Evolutionary conservation across 2,797 vertebrate species (phyloP).

Genomic region (Nasua narica): DNA sequence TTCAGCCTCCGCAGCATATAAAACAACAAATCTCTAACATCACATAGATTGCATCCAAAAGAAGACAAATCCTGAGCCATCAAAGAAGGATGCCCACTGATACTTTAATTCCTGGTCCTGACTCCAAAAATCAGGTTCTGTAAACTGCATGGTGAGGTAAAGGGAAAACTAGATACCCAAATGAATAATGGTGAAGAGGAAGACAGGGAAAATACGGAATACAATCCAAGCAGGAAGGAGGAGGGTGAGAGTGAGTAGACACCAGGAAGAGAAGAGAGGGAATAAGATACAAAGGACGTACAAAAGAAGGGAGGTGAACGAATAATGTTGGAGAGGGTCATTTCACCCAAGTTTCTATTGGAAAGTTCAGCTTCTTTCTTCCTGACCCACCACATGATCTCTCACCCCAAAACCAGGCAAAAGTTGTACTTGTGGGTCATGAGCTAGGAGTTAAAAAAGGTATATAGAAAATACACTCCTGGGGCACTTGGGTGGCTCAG

Average conservation of each 20-base stretch:
- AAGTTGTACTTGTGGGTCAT: neutral
- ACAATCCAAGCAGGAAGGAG: neutral
- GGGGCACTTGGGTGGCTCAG: too few species aligned
- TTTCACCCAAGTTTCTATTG: neutral
- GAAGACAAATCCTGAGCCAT: neutral
- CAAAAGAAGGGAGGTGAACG: neutral
- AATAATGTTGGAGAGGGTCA: neutral
- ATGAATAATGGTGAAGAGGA: neutral
- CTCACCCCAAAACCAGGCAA: neutral
- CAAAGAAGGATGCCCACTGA: neutral
- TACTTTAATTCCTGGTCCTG: neutral
- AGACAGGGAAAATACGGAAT: neutral
- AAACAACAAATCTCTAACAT: neutral
- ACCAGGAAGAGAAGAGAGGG: neutral
- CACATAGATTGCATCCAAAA: neutral
- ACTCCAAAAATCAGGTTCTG: neutral
- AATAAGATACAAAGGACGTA: neutral
- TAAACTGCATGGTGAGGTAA: neutral
- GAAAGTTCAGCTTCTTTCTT: neutral
- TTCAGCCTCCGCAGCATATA: neutral
- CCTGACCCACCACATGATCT: too few species aligned
- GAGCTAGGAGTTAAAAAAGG: neutral
- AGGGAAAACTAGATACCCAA: neutral
- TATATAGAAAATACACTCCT: too few species aligned
- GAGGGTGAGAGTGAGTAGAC: neutral